Conservation (phyloP, 2,797 vertebrate species). For the Zenarchopterus dispar region DNA sequence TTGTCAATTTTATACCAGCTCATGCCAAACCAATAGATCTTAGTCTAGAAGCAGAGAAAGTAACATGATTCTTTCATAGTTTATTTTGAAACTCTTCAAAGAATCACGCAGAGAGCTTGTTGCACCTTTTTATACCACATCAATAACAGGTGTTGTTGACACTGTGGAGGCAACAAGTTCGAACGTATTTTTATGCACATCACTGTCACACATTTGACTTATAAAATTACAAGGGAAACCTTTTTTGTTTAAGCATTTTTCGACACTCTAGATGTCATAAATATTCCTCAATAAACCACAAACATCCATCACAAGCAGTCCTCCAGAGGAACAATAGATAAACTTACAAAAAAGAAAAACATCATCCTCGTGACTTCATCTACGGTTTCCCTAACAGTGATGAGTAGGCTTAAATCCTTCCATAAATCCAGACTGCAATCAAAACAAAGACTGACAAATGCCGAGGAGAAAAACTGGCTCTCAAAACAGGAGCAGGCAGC, state of each 20-base stretch:
- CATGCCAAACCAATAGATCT: not conserved
- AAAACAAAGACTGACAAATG: constrained; percentile 73
- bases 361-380: constrained; percentile 62
- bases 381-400: constrained; percentile 62
- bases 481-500: constrained; percentile 72
- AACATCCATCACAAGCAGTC: constrained; percentile 38
- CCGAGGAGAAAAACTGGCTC: constrained; percentile 58
- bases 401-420: constrained; percentile 62
- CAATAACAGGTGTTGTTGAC: not conserved
- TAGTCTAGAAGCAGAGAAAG: constrained; percentile 23
- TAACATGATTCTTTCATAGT: not conserved
- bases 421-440: constrained; percentile 77
- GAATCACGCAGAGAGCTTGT: constrained; percentile 13
- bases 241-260: constrained; percentile 5
- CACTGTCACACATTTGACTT: constrained; percentile 2
- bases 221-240: constrained; percentile 4
- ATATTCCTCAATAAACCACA: constrained; percentile 23
- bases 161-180: not conserved
- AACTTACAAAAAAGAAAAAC: constrained; percentile 36
- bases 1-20: too few species aligned
- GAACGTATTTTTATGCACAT: not conserved
- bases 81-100: constrained; percentile 16
- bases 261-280: constrained; percentile 1
- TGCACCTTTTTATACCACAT: not conserved
- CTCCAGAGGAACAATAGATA: constrained; percentile 26